A percentile compares a stretch with the other conserved stretches of the same genome.
phyloP scores from a whole-genome alignment of 2,797 vertebrate species.

The Aphelocoma californica region DNA sequence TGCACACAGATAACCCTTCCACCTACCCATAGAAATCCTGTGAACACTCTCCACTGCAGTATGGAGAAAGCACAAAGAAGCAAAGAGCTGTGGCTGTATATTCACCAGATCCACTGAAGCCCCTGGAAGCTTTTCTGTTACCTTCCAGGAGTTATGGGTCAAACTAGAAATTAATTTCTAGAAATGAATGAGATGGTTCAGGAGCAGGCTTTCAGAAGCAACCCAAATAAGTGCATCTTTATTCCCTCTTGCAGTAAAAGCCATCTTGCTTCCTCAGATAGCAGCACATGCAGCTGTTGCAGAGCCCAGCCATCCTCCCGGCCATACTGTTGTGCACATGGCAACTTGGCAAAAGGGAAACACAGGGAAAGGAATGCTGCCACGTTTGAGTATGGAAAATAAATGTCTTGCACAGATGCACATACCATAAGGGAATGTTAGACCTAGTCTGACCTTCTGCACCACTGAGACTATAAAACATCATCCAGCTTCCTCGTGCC shows the following conservation, averaged over 20 bases:
- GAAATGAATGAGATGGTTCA: not conserved
- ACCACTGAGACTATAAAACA: not conserved
- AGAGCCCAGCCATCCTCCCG: not conserved
- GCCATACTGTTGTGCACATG: not conserved
- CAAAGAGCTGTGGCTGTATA: not conserved
- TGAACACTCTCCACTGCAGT: not conserved
- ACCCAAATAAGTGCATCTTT: not conserved
- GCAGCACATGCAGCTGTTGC: not conserved
- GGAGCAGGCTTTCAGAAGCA: not conserved
- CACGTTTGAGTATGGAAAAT: constrained; percentile 33
- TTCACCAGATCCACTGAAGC: not conserved
- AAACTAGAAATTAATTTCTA: constrained; percentile 25
- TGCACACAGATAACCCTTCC: not conserved
- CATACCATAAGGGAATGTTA: not conserved
- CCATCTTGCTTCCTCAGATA: not conserved
- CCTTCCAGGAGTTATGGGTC: not conserved
- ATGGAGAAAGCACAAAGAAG: not conserved
- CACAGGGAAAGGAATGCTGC: constrained; percentile 19
- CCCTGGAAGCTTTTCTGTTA: not conserved
- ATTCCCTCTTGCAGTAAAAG: not conserved
- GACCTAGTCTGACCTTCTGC: not conserved
- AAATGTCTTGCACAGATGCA: not conserved
- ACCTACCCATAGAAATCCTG: not conserved
- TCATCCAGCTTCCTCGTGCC: not conserved
- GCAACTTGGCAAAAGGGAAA: constrained; percentile 46